Evolutionary conservation across 2,113 vertebrate species (phyloP), one percentile per base, ranked within the genome.

Genomic region (Phoxinus phoxinus): DNA sequence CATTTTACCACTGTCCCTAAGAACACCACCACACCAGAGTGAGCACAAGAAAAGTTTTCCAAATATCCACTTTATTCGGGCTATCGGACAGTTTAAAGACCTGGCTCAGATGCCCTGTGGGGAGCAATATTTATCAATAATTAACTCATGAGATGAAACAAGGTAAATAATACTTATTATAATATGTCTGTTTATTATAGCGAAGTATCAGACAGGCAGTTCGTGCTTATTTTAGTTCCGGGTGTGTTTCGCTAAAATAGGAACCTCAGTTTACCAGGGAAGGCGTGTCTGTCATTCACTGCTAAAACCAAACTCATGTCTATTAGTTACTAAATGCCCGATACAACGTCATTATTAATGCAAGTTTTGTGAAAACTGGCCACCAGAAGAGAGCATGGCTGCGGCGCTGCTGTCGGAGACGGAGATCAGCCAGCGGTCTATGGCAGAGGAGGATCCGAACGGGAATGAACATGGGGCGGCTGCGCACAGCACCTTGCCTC

Each of bases 401-500:
- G 94, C 92, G 81, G 91, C 91, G 85, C 88, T 93, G 86, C 93
- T 95, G 91, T 95, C 93, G 65, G 93, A 95, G 92, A 92, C 92
- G 86, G 93, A 94, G 89, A 93, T 95, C 91, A 87, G 87, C 88
- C 92, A 93, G 85, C 92, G 94, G 89, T 96, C 95, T 89, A 95
- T 95, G 94, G 94, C 95, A 85, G 95, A 96, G 88, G 94, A 96
- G 91, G 95, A 96, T 90, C 95, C 95, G 92, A 94, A 95, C 91
- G 93, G 95, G 63, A 95, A 96, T 53, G 94, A 95, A 90, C 94
- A 95, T 15, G 95, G 94, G 74, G 92, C 94, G 92, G 94, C 94
- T 23, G 94, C 94, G 48, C 93, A 90, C 89, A 93, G 94, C 91
- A 89, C 92, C 59, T 91, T 86, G 41, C 94, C 95, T 77, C 93